phyloP scores from a whole-genome alignment of 1,140 invertebrate genomes.

The Homarus americanus region DNA sequence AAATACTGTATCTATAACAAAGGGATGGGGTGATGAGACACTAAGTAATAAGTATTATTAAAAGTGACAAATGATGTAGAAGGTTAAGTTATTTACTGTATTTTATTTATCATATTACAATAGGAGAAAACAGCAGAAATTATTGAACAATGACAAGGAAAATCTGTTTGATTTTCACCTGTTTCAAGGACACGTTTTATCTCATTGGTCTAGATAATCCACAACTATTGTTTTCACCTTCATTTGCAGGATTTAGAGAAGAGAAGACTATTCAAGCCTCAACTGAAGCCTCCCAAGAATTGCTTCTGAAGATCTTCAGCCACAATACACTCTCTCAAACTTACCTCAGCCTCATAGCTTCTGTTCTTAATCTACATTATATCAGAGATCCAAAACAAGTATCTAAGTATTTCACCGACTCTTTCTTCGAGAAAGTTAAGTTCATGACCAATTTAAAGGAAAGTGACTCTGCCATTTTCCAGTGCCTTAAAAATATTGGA shows the following conservation, averaged over 20 bases:
- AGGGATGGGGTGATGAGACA: too few relatives aligned
- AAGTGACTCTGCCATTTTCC: slow-evolving; percentile 39
- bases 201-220: too few relatives aligned
- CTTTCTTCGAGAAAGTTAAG: slow-evolving; percentile 42
- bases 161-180: too few relatives aligned
- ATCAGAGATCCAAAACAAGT: slow-evolving; percentile 49
- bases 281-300: slow-evolving; percentile 41
- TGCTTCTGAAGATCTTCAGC: slow-evolving; percentile 59
- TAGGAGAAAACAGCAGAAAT: too few relatives aligned
- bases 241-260: slow-evolving; percentile 38
- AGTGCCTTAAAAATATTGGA: slow-evolving; percentile 68
- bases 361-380: slow-evolving; percentile 54
- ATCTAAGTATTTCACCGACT: slow-evolving; percentile 63
- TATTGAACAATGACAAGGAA: too few relatives aligned
- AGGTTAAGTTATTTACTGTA: too few relatives aligned
- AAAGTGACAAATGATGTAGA: too few relatives aligned
- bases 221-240: too few relatives aligned
- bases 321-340: slow-evolving; percentile 3
- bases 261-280: slow-evolving; percentile 21
- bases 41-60: too few relatives aligned
- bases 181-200: too few relatives aligned
- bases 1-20: too few relatives aligned
- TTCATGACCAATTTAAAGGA: neutral
- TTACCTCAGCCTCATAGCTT: slow-evolving; percentile 35
- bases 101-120: too few relatives aligned